These are phyloP conservation scores for Venturia canescens DNA, from an alignment of 1,140 invertebrate species.

Conservation along the genomic window DNA sequence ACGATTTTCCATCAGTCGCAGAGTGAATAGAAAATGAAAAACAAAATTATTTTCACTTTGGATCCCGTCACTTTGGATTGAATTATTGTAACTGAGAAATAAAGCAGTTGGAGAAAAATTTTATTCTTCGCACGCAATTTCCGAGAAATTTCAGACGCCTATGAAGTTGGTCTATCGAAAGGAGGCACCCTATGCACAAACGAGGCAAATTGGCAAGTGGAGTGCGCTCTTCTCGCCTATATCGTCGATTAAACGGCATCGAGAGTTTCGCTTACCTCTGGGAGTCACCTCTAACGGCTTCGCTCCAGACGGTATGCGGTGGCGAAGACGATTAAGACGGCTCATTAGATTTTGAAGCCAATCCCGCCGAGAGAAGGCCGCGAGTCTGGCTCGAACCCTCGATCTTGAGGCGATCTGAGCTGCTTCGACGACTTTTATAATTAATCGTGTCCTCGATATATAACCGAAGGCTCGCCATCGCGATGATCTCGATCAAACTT, in stretches of 20 bases:
- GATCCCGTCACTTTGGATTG: no score
- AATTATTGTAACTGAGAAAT: no score
- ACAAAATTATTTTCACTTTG: no score
- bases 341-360: conserved; percentile 54
- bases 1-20: no score
- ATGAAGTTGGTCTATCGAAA: no score
- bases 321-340: conserved; percentile 44
- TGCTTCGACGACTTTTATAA: conserved; percentile 15
- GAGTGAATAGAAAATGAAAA: no score
- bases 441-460: conserved; percentile 28
- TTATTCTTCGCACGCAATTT: background rate
- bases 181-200: no score
- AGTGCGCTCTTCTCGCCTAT: background rate
- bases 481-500: conserved; percentile 2
- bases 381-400: conserved; percentile 18
- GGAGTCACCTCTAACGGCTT: background rate
- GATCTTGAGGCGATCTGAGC: background rate
- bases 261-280: conserved; percentile 5
- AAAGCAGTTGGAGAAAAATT: background rate
- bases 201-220: background rate
- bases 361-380: conserved; percentile 41
- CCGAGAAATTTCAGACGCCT: no score
- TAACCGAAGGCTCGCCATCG: conserved; percentile 1
- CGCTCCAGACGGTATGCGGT: conserved; percentile 30
- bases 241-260: conserved; percentile 52